A percentile compares a stretch with the other conserved stretches of the same genome.
These are phyloP conservation scores for Cephalopholis sonnerati DNA, from an alignment of 2,113 vertebrate species.

Conservation along the genomic window DNA sequence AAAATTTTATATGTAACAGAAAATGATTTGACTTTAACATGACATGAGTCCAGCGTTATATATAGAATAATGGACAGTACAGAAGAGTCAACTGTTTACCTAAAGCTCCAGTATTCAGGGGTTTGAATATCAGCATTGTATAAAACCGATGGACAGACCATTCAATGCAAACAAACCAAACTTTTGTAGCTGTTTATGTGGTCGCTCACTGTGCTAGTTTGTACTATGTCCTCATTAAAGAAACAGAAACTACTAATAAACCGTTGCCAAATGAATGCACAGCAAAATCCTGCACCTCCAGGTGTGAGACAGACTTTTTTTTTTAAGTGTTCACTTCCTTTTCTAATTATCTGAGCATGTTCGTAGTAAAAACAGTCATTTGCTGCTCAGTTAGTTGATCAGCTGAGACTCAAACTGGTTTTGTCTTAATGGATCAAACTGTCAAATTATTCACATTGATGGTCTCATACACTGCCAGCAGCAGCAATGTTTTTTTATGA, in stretches of 20 bases:
- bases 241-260: constrained; percentile 79
- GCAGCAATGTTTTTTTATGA: constrained; percentile 89
- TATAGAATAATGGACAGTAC: constrained; percentile 84
- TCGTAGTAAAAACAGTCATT: constrained; percentile 60
- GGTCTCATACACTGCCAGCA: constrained; percentile 91
- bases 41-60: constrained; percentile 83
- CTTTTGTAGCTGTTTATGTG: constrained; percentile 86
- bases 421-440: constrained; percentile 90
- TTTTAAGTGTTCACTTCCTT: constrained; percentile 66
- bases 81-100: constrained; percentile 96
- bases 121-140: constrained; percentile 89
- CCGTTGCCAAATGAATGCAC: constrained; percentile 76
- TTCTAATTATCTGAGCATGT: constrained; percentile 84
- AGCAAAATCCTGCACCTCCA: constrained; percentile 81
- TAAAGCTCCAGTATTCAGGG: constrained; percentile 90
- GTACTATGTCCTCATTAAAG: constrained; percentile 90
- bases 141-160: constrained; percentile 86
- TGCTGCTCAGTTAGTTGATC: constrained; percentile 70
- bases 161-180: constrained; percentile 95
- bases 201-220: constrained; percentile 92
- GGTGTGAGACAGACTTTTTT: constrained; percentile 69
- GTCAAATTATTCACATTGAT: constrained; percentile 93
- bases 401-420: constrained; percentile 90
- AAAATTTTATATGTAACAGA: constrained; percentile 72
- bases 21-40: constrained; percentile 87